Conservation (phyloP, 2,113 vertebrate genomes). For the Tragelaphus scriptus region DNA sequence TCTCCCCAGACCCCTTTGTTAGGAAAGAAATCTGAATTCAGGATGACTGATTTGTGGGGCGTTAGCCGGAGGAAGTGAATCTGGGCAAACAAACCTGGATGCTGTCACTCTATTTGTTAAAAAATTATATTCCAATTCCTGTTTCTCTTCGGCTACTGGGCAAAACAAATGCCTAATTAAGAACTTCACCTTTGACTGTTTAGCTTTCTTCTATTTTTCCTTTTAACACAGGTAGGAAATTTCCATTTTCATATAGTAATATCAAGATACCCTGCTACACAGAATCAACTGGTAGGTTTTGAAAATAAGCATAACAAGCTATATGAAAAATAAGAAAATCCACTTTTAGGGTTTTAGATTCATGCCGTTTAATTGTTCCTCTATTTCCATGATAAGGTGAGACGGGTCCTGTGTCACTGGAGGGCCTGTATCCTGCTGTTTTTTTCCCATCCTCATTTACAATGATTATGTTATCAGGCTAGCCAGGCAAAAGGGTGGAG, state of each 20-base stretch:
- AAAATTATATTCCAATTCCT: conserved; percentile 59
- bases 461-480: conserved; percentile 99
- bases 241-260: conserved; percentile 48
- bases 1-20: conserved; percentile 19
- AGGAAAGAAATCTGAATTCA: neutral
- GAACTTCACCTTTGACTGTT: conserved; percentile 53
- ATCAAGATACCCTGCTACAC: conserved; percentile 26
- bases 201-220: neutral
- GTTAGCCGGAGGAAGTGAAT: conserved; percentile 56
- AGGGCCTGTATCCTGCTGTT: conserved; percentile 82
- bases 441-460: conserved; percentile 94
- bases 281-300: conserved; percentile 63
- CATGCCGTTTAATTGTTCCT: conserved; percentile 81
- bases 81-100: conserved; percentile 38
- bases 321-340: conserved; percentile 67
- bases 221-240: conserved; percentile 50
- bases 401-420: conserved; percentile 77
- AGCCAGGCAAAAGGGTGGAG: conserved; percentile 99
- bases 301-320: conserved; percentile 65
- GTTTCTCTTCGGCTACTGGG: conserved; percentile 59
- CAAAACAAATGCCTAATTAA: conserved; percentile 76
- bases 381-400: conserved; percentile 81
- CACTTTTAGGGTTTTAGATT: conserved; percentile 77
- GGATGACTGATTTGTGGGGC: neutral
- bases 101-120: conserved; percentile 54